These are phyloP conservation scores for Syngnathus acus DNA, from an alignment of 2,797 vertebrate genomes.

Conservation along the genomic window DNA sequence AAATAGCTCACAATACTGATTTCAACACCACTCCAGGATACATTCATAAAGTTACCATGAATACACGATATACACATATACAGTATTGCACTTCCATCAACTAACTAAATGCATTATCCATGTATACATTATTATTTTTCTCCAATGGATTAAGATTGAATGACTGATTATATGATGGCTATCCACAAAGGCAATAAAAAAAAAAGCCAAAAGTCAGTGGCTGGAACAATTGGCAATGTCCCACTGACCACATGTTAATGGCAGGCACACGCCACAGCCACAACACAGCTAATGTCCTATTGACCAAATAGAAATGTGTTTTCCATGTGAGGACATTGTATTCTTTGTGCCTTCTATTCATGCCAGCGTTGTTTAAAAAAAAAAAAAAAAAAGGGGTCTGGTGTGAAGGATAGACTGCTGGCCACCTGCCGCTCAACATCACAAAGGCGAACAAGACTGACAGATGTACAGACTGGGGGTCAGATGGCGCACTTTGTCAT, in stretches of 20 bases:
- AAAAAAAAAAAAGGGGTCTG: background rate
- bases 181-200: background rate
- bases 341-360: constrained; percentile 3
- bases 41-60: no score
- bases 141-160: background rate
- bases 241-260: background rate
- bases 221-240: background rate
- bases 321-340: background rate
- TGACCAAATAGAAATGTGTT: constrained; percentile 2
- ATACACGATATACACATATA: no score
- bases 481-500: constrained; percentile 58
- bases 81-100: no score
- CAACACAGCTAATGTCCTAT: background rate
- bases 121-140: background rate
- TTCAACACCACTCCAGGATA: no score
- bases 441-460: constrained; percentile 49
- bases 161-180: background rate
- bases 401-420: constrained; percentile 19
- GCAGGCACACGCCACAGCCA: background rate
- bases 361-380: background rate
- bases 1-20: no score
- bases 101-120: background rate
- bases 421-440: constrained; percentile 60
- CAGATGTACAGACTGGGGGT: constrained; percentile 59
- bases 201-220: background rate